Evolutionary conservation across 2,888 invertebrate genomes (phyloP).

Genomic region (Callimorpha dominula): DNA sequence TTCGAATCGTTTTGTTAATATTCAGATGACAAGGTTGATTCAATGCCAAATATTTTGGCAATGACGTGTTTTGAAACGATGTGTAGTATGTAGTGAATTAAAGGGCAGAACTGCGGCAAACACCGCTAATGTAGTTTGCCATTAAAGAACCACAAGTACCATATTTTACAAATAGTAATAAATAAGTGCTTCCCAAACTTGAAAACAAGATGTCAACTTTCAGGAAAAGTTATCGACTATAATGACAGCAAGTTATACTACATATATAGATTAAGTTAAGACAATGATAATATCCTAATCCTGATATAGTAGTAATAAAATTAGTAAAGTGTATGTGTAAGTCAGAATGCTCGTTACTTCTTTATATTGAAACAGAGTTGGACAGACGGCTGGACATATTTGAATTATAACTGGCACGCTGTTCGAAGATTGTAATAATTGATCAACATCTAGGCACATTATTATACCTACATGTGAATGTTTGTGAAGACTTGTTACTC

Average conservation of each 20-base stretch:
- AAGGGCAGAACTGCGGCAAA: background rate
- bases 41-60: slow-evolving; percentile 11
- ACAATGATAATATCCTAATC: background rate
- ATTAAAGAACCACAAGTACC: background rate
- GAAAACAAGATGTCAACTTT: no score
- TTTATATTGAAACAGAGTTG: background rate
- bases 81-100: background rate
- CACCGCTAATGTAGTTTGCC: background rate
- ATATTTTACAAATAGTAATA: background rate
- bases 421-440: no score
- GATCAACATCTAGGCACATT: no score
- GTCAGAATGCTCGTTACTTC: background rate
- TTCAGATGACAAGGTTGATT: slow-evolving; percentile 1
- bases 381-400: background rate
- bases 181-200: no score
- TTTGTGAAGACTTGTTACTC: no score
- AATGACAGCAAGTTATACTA: no score
- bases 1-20: slow-evolving; percentile 5
- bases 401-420: background rate
- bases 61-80: background rate
- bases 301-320: background rate
- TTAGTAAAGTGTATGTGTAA: background rate
- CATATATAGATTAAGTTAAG: background rate
- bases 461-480: no score
- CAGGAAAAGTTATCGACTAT: no score